Conservation (phyloP, 2,888 invertebrate species). For the Apeira syringaria region DNA sequence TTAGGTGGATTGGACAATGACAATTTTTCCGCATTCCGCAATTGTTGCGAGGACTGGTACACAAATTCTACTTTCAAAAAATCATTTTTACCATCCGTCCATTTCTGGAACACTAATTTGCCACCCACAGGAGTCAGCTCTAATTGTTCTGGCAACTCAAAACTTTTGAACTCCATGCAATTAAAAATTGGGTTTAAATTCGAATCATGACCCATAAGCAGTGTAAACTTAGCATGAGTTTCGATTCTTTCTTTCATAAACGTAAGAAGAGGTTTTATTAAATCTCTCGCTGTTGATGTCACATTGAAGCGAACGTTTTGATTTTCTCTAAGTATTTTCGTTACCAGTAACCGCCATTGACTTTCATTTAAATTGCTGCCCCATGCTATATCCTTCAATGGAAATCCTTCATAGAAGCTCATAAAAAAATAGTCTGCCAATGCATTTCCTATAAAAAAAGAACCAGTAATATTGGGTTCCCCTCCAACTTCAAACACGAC, state of each 20-base stretch:
- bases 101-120: constrained; percentile 67
- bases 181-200: constrained; percentile 52
- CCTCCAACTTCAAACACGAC: constrained; percentile 43
- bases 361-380: constrained; percentile 46
- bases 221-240: constrained; percentile 39
- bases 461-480: constrained; percentile 56
- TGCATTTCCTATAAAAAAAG: constrained; percentile 46
- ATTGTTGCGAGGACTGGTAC: constrained; percentile 51
- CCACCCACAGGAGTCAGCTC: constrained; percentile 65
- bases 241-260: constrained; percentile 47
- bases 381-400: constrained; percentile 57
- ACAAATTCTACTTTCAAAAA: constrained; percentile 59
- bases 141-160: constrained; percentile 46
- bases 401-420: constrained; percentile 62
- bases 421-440: constrained; percentile 62
- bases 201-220: constrained; percentile 65
- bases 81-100: constrained; percentile 43
- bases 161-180: constrained; percentile 49
- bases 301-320: constrained; percentile 58
- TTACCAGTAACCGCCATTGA: constrained; percentile 51
- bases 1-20: constrained; percentile 47
- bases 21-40: constrained; percentile 44
- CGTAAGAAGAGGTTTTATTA: constrained; percentile 47
- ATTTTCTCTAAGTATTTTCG: constrained; percentile 47
- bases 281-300: constrained; percentile 45